Evolutionary conservation across 2,113 vertebrate genomes (phyloP), one percentile per base, ranked within the genome.

Genomic region (Colistium nudipinnis): DNA sequence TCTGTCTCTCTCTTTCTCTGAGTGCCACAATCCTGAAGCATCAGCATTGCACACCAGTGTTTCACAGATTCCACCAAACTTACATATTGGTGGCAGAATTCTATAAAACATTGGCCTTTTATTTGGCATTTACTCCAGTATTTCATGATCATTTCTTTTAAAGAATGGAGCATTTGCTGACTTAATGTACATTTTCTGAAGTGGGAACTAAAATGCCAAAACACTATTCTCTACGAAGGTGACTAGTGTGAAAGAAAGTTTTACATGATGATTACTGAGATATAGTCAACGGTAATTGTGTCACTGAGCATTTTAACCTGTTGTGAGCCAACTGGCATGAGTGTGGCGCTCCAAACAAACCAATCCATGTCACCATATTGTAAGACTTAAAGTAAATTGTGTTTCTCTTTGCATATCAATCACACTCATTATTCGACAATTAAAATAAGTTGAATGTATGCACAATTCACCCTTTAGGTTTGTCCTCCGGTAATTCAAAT

Each of bases 371-470:
- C 76, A 60, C 16, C 36, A 63, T 51, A 48, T 25, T 73, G 63
- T 62, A 62, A 59, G 13, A 55, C 25, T 61, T 6, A 55, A 7
- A 57, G 48, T 3, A 8, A 16, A 48, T 45, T 7, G 38, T 63
- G 45, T 6, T 49, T 39, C 43, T 38, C 22, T 72, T 62, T 66
- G 55, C 77, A 83, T 85, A 83, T 83, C 86, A 82, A 73, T 81
- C 73, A 62, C 43, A 68, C 33, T 51, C 61, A 30, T 20, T 49
- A 48, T 62, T 60, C 73, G 72, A 83, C 76, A 81, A 84, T 79
- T 88, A 2, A 81, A 65, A 64, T 80, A 25, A 65, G 67, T 64
- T 87, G 88, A 91, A 90, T 90, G 89, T 90, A 90, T 82, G 73
- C 56, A 75, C 73, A 36, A 20, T 76, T 14, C 75, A 67, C 53